phyloP scores from a whole-genome alignment of 2,888 invertebrate species.

The Prosapia bicincta region DNA sequence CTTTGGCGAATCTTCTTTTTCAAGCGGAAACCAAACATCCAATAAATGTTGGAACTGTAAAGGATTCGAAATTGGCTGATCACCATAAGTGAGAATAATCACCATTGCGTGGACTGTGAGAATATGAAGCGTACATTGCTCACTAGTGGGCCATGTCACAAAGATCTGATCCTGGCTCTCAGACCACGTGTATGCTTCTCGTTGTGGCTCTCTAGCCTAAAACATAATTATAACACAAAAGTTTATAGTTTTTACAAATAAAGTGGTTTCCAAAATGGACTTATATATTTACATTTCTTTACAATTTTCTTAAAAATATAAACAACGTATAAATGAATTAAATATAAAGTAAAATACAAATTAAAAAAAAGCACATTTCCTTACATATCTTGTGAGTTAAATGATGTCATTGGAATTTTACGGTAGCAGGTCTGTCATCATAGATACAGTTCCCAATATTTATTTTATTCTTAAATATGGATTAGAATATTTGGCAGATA shows the following conservation, averaged over 20 bases:
- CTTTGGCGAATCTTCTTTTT: slow-evolving; percentile 63
- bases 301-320: neutral
- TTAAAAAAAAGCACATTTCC: too few relatives aligned
- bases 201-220: slow-evolving; percentile 58
- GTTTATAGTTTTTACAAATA: too few relatives aligned
- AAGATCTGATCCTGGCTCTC: slow-evolving; percentile 72
- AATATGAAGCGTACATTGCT: slow-evolving; percentile 72
- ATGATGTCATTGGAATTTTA: too few relatives aligned
- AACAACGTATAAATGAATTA: too few relatives aligned
- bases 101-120: slow-evolving; percentile 81
- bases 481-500: too few relatives aligned
- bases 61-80: slow-evolving; percentile 40
- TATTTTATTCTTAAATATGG: too few relatives aligned
- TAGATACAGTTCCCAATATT: too few relatives aligned
- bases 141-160: slow-evolving; percentile 72
- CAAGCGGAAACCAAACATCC: slow-evolving; percentile 82
- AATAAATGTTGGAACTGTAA: slow-evolving; percentile 55
- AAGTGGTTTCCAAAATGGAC: too few relatives aligned
- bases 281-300: neutral
- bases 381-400: too few relatives aligned
- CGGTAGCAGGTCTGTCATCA: too few relatives aligned
- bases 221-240: slow-evolving; percentile 19
- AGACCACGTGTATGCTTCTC: slow-evolving; percentile 59
- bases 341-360: too few relatives aligned
- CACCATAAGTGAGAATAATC: slow-evolving; percentile 71